Base-by-base conservation (phyloP, 2,113 vertebrate genomes). In the Neotoma lepida region DNA sequence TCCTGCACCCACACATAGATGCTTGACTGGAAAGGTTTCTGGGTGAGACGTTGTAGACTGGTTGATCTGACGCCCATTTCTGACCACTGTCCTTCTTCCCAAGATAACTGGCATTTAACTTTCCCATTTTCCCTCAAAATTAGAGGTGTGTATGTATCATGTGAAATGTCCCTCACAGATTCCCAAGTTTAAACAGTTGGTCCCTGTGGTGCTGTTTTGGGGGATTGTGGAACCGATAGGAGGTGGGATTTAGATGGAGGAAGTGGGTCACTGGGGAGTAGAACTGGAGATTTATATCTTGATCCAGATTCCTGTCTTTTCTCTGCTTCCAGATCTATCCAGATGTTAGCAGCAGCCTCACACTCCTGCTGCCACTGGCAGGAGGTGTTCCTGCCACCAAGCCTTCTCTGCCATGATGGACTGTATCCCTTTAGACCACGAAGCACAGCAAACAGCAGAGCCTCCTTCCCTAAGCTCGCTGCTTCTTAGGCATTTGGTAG, bases 1-100 rank as follows among this genome's bases (percentile, higher is more conserved):
- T 9, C 15, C 63, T 56, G 35, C 22, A n/a, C 22, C 4, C 64
- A 44, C 30, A 41, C 30, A 22, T 0, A 0, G 0, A 15, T 39
- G 33, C 2, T 13, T 28, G 18, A 51, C 5, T 51, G 30, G 46
- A 33, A 73, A 80, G 86, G 41, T 30, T 74, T 26, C n/a, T 17
- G 41, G 46, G 61, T 13, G 14, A 78, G 70, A 71, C 39, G 17
- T 12, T 6, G 13, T 1, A 88, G 46, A 10, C n/a, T 28, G 8
- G 26, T 73, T 82, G 61, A 58, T 20, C 41, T 73, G 71, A 88
- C 7, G 44, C 22, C 39, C 15, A 24, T 41, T 92, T 80, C 68
- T 22, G 17, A 44, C 33, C 39, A 20, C 13, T 4, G 0, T 2
- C 54, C 4, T n/a, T 90, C 30, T 26, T 92, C 70, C 80, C 58